A percentile compares a stretch with the other conserved stretches of the same genome.
These are phyloP conservation scores for Solenodon paradoxus DNA, from an alignment of 2,113 vertebrate species.

Conservation along the genomic window DNA sequence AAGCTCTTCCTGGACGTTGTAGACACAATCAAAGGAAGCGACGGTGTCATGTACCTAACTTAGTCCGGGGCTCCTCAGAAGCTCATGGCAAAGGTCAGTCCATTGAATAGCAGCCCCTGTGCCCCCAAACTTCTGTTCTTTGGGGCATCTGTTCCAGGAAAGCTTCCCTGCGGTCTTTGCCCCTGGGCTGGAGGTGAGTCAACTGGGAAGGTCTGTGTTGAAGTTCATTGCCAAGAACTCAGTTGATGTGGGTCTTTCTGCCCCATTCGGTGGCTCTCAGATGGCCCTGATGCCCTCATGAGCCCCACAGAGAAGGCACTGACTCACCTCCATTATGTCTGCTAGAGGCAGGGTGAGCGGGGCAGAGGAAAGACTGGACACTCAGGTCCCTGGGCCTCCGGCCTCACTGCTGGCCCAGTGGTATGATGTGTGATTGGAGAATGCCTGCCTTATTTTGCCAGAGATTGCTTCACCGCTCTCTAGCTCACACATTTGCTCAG, in stretches of 20 bases:
- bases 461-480: background rate
- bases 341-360: background rate
- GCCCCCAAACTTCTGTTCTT: background rate
- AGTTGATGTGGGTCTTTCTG: background rate
- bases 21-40: accelerated
- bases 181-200: background rate
- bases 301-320: background rate
- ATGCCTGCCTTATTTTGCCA: conserved; percentile 42
- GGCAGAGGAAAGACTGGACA: background rate
- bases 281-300: accelerated
- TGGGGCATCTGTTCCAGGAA: background rate
- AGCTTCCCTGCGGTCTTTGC: background rate
- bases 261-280: background rate
- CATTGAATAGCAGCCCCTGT: background rate
- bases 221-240: background rate
- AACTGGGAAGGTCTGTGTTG: background rate
- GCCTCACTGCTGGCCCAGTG: background rate
- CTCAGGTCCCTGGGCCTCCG: background rate
- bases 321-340: accelerated
- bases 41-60: accelerated
- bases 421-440: background rate
- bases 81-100: background rate
- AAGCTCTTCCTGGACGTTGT: background rate
- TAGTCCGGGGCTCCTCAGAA: accelerated
- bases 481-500: conserved; percentile 1